Base-by-base conservation (phyloP, 23 tunicate species). In the Styela plicata region DNA sequence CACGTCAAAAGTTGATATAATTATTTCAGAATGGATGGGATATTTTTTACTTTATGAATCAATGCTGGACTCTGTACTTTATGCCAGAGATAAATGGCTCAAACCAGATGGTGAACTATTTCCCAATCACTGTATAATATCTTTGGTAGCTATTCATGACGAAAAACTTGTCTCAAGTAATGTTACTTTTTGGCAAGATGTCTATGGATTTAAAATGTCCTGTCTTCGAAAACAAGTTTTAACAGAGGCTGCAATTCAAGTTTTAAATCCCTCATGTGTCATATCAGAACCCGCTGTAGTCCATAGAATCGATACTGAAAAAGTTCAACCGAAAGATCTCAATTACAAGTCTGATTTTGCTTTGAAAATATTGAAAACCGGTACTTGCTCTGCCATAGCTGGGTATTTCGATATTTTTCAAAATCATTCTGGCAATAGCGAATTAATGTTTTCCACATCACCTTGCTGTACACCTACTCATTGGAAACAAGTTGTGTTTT, bases 11-110 rank as follows among this genome's bases (percentile, higher is more conserved):
- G 96, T 87, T 52, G 99, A 95, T 69, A 90, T 95, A 10, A 95
- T 95, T 24, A 81, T 95, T 44, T 95, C 99, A 1, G 99, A 95
- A 36, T 95, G 99, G 99, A 95, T 95, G 99, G 99, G 99, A 16
- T 95, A 95, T 74, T 95, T 90, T 86, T 78, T 90, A 31, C 52
- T 95, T 2, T 95, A 95, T 74, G 99, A 95, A 52, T 87, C 96
- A 0, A 95, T 95, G 99, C 84, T 95, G 0, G 99, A 95, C 69
- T 87, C 96, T 62, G 99, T 95, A 20, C 64, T 95, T 52, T 79
- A 36, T 83, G 99, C 95, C 37, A 82, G 92, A 3, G 85, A 87
- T 29, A 95, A 90, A 69, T 87, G 91, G 91, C 61, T 95, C 27
- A 32, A 24, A 27, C 71, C 74, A 17, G 86, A 35, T 36, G 99